phyloP scores from a whole-genome alignment of 2,888 invertebrate species.

The Caradrina clavipalpis region DNA sequence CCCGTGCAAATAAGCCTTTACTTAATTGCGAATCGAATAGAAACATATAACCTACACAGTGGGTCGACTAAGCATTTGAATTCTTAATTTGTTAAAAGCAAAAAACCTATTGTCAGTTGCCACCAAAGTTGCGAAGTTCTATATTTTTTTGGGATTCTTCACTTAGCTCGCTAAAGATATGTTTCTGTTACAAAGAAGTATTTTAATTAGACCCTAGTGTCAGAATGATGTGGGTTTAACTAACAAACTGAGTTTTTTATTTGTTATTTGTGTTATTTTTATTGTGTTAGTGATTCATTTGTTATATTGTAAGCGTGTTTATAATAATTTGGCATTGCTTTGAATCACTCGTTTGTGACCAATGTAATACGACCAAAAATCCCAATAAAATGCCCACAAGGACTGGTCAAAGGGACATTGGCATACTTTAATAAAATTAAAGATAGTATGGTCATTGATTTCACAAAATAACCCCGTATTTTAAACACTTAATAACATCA shows the following conservation, averaged over 20 bases:
- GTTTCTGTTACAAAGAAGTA: slow-evolving; percentile 61
- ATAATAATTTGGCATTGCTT: neutral
- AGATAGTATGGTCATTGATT: slow-evolving; percentile 29
- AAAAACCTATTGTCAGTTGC: slow-evolving; percentile 60
- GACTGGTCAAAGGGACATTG: slow-evolving; percentile 10
- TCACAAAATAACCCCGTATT: slow-evolving; percentile 44
- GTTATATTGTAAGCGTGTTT: slow-evolving; percentile 18
- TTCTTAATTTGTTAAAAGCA: slow-evolving; percentile 48
- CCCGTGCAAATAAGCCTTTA: neutral
- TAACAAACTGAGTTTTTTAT: slow-evolving; percentile 46
- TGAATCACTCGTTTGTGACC: too few relatives aligned
- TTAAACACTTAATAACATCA: slow-evolving; percentile 48
- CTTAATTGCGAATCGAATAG: neutral
- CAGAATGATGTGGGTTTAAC: slow-evolving; percentile 65
- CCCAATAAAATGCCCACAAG: neutral
- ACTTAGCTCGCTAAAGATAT: slow-evolving; percentile 45
- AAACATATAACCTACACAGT: slow-evolving; percentile 6
- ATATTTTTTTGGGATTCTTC: slow-evolving; percentile 63
- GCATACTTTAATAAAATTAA: slow-evolving; percentile 25
- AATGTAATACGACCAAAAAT: neutral
- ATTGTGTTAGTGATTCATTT: slow-evolving; percentile 43
- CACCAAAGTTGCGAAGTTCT: slow-evolving; percentile 61
- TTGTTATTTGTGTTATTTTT: slow-evolving; percentile 52
- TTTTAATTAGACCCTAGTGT: slow-evolving; percentile 67
- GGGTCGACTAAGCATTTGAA: slow-evolving; percentile 21